These are phyloP conservation scores for Sycophaga agraensis DNA, from an alignment of 1,140 invertebrate genomes.

Conservation along the genomic window DNA sequence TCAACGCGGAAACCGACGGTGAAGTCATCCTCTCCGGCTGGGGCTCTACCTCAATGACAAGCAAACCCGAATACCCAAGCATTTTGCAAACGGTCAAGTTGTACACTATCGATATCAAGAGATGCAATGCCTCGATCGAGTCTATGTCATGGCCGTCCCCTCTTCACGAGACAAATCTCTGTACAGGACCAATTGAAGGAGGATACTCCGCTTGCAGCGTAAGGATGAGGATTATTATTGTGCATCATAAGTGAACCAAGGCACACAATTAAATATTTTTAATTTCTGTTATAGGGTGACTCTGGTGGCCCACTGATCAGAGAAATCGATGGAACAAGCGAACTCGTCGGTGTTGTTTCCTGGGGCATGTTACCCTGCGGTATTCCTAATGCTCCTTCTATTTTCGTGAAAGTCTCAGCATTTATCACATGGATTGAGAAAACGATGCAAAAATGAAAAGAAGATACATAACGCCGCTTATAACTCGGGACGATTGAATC, in stretches of 20 bases:
- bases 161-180: slow-evolving; percentile 59
- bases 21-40: slow-evolving; percentile 54
- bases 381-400: slow-evolving; percentile 49
- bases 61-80: slow-evolving; percentile 22
- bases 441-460: slow-evolving; percentile 16
- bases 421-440: slow-evolving; percentile 55
- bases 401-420: slow-evolving; percentile 63
- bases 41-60: slow-evolving; percentile 47
- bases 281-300: slow-evolving; percentile 61
- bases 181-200: slow-evolving; percentile 62
- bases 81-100: slow-evolving; percentile 40
- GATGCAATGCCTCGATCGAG: slow-evolving; percentile 32
- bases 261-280: no score
- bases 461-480: no score
- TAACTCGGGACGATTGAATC: no score
- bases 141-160: slow-evolving; percentile 29
- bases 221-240: slow-evolving; percentile 28
- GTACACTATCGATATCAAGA: slow-evolving; percentile 32
- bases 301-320: slow-evolving; percentile 69
- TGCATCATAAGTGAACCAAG: neutral
- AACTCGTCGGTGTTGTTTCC: slow-evolving; percentile 51
- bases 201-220: slow-evolving; percentile 63
- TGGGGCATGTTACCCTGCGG: slow-evolving; percentile 56
- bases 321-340: neutral
- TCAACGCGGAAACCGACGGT: slow-evolving; percentile 38